Conservation (phyloP, 2,113 vertebrate species). For the Camelus dromedarius region DNA sequence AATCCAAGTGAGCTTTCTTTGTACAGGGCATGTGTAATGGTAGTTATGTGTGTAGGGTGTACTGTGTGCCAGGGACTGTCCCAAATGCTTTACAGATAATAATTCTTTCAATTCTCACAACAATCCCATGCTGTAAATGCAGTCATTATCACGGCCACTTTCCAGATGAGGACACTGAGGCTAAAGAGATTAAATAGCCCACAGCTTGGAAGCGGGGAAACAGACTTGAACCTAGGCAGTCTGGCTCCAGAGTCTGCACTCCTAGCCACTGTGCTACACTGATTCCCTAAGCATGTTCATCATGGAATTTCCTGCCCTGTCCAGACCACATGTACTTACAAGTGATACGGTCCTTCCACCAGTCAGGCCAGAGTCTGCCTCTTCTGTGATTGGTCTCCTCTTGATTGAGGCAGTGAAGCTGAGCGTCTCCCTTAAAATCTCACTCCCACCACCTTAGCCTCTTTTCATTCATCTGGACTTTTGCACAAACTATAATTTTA, state of each 20-base stretch:
- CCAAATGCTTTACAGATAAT: not conserved
- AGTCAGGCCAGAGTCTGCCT: not conserved
- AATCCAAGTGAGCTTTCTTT: not conserved
- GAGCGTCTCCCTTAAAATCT: not conserved
- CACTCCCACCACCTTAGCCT: no score
- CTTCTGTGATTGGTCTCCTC: not conserved
- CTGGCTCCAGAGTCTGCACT: not conserved
- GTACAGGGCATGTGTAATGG: no score
- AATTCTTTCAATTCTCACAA: not conserved
- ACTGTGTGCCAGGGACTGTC: not conserved
- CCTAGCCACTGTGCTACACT: fast-evolving
- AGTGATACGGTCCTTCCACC: fast-evolving
- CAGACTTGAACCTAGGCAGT: not conserved
- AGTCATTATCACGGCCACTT: not conserved
- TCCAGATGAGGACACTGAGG: not conserved
- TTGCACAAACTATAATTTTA: fast-evolving
- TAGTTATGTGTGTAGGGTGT: not conserved
- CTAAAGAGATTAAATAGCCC: not conserved
- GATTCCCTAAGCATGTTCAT: no score
- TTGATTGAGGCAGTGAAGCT: not conserved
- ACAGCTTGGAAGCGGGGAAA: not conserved
- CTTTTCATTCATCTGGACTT: not conserved
- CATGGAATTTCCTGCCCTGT: not conserved
- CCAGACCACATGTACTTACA: fast-evolving
- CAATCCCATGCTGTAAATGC: fast-evolving